phyloP scores from a whole-genome alignment of 2,888 invertebrate genomes.

The Myopa testacea region DNA sequence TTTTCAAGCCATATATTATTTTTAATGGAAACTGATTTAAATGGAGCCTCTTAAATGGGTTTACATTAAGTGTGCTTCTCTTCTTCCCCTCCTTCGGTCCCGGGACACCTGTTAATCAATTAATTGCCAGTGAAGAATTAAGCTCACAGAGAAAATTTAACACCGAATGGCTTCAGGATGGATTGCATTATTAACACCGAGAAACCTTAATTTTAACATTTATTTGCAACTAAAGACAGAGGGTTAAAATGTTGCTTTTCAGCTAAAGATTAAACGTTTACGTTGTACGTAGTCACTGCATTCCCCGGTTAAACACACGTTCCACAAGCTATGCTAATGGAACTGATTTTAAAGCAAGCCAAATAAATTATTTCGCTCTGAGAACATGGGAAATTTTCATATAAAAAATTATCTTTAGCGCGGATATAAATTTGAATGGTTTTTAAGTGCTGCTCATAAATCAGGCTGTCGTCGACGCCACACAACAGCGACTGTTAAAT shows the following conservation, averaged over 20 bases:
- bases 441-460: slow-evolving; percentile 32
- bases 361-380: neutral
- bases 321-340: neutral
- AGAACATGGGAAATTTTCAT: slow-evolving; percentile 25
- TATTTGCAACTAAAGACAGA: too few relatives aligned
- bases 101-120: slow-evolving; percentile 10
- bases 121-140: slow-evolving; percentile 23
- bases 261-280: too few relatives aligned
- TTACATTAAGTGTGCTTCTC: too few relatives aligned
- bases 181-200: too few relatives aligned
- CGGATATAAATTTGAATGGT: slow-evolving; percentile 34
- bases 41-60: too few relatives aligned
- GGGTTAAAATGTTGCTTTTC: too few relatives aligned
- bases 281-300: too few relatives aligned
- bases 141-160: slow-evolving; percentile 10
- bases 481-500: slow-evolving; percentile 49
- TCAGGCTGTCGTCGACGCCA: slow-evolving; percentile 23
- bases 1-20: too few relatives aligned
- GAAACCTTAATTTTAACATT: too few relatives aligned
- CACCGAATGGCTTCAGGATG: too few relatives aligned
- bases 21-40: too few relatives aligned
- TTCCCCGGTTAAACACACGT: too few relatives aligned
- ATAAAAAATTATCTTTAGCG: slow-evolving; percentile 20
- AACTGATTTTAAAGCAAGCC: neutral
- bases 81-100: neutral